Conservation (phyloP, 2,113 vertebrate species). For the Pterocles gutturalis region DNA sequence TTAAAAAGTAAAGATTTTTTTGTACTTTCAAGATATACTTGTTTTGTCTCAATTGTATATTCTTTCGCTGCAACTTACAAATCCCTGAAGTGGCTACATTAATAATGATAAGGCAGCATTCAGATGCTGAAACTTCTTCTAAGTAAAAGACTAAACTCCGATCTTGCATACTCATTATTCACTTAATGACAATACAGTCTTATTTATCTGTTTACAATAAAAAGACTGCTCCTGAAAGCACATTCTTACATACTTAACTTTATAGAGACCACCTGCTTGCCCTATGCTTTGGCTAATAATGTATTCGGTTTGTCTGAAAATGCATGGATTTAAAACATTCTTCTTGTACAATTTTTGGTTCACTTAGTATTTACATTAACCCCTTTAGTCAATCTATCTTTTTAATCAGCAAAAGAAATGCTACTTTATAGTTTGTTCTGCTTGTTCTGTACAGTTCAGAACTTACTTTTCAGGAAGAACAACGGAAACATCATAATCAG, state of each 20-base stretch:
- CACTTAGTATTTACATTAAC: background rate
- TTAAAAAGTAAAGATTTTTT: background rate
- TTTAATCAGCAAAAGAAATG: background rate
- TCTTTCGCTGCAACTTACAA: background rate
- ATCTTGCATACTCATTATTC: background rate
- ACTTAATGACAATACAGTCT: background rate
- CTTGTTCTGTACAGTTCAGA: background rate
- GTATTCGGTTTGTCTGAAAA: background rate
- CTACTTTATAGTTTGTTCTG: background rate
- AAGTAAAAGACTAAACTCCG: background rate
- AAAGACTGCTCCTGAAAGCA: background rate
- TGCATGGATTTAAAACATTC: background rate
- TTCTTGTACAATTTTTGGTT: background rate
- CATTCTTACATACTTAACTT: background rate
- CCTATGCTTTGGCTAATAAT: background rate
- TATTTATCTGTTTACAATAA: background rate
- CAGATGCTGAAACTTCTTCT: background rate
- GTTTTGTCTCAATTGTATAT: background rate
- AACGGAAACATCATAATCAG: slow-evolving; percentile 91
- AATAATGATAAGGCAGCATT: background rate
- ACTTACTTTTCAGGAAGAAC: slow-evolving; percentile 91
- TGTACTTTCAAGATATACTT: background rate
- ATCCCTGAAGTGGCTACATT: background rate
- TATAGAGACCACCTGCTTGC: background rate
- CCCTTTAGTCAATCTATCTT: background rate